Evolutionary conservation across 2,797 vertebrate species (phyloP).

Genomic region (Picus viridis): DNA sequence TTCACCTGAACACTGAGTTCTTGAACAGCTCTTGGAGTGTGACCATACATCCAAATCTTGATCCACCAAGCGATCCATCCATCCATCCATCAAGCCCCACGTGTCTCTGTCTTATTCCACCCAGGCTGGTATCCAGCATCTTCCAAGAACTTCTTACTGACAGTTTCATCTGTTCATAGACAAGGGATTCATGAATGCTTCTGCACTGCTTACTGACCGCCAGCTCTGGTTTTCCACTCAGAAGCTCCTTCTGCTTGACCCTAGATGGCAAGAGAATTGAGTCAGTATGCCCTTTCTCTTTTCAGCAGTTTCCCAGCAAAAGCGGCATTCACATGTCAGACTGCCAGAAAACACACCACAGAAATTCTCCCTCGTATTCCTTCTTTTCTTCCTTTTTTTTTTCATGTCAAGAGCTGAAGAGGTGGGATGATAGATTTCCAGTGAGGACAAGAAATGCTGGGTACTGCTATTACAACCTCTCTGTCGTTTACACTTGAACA

Average conservation of each 20-base stretch:
- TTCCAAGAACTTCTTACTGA: neutral
- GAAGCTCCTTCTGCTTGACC: neutral
- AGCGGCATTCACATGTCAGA: neutral
- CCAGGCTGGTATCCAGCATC: neutral
- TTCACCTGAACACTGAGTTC: neutral
- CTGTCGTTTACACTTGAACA: neutral
- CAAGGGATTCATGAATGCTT: neutral
- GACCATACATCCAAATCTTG: neutral
- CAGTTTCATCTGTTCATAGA: neutral
- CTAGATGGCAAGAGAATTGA: neutral
- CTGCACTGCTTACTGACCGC: neutral
- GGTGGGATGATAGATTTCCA: constrained; percentile 4
- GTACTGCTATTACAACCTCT: neutral
- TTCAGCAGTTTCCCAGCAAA: neutral
- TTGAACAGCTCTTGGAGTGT: no score
- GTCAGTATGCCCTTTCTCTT: neutral
- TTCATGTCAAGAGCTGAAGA: constrained; percentile 14
- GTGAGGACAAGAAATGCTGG: neutral
- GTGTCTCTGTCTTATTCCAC: neutral
- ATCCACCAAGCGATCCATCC: neutral
- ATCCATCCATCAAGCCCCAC: neutral
- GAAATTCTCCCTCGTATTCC: constrained; percentile 15
- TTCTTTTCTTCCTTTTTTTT: neutral
- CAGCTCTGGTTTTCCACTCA: neutral
- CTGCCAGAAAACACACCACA: neutral